Evolutionary conservation across 2,113 vertebrate genomes (phyloP), one percentile per base, ranked within the genome.

Genomic region (Rhynchopsitta pachyrhyncha): DNA sequence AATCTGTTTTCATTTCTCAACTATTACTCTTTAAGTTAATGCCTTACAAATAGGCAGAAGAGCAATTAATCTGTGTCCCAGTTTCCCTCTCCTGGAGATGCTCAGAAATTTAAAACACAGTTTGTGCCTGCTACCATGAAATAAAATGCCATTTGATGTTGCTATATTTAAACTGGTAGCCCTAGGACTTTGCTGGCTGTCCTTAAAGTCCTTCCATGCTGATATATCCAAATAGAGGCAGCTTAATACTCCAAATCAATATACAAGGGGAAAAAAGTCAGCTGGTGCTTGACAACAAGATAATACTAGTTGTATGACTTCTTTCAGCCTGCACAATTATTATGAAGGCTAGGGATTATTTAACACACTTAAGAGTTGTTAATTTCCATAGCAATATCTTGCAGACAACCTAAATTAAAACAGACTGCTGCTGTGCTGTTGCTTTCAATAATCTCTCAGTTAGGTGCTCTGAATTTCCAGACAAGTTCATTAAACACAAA

Each of bases 291-390:
- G 86, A 93, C 94, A 97, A 90, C 79, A 97, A 93, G 86, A 92
- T 96, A 95, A 92, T 92, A 84, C 71, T 90, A 92, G 62, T 91
- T 93, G 74, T 88, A 94, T 80, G 92, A 90, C 69, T 96, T 84
- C 69, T 86, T 97, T 94, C 69, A 97, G 75, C 88, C 82, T 88
- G 86, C 76, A 96, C 93, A 91, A 94, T 96, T 96, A 97, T 93
- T 97, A 82, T 0, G 12, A 96, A 96, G 96, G 71, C 78, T 90
- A 86, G 93, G 93, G 92, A 96, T 96, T 96, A 95, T 95, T 97
- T 97, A 97, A 92, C 86, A 94, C 89, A 83, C 97, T 96, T 96
- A 97, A 97, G 92, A 93, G 94, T 87, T 97, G 96, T 97, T 97
- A 97, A 97, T 97, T 97, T 97, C 96, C 94, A 81, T 97, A 94